Evolutionary conservation across 2,888 invertebrate genomes (phyloP).

Genomic region (Barypeithes pellucidus): DNA sequence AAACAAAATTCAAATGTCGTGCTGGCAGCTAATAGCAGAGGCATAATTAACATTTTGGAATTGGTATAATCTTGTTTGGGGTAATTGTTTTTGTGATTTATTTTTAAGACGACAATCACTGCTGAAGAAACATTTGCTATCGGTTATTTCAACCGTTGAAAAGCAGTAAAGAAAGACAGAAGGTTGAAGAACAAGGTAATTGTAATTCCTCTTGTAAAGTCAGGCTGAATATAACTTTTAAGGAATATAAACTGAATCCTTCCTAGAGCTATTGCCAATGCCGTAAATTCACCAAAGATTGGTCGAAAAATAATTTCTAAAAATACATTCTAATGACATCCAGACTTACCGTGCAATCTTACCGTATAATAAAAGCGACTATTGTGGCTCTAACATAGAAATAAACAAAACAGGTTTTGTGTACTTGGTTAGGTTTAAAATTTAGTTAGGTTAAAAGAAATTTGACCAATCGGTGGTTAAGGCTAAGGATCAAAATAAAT

Average conservation of each 20-base stretch:
- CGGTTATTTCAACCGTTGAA: constrained; percentile 1
- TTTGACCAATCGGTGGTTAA: too few relatives aligned
- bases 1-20: constrained; percentile 87
- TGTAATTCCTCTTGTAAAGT: constrained; percentile 2
- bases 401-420: too few relatives aligned
- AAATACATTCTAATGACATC: neutral
- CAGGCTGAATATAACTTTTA: neutral
- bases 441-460: too few relatives aligned
- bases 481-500: too few relatives aligned
- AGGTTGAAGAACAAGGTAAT: neutral
- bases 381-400: too few relatives aligned
- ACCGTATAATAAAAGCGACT: too few relatives aligned
- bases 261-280: too few relatives aligned
- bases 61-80: constrained; percentile 73
- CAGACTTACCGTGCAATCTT: too few relatives aligned
- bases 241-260: constrained; percentile 10
- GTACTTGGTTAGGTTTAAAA: neutral
- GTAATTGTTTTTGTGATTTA: constrained; percentile 13
- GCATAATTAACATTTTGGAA: constrained; percentile 91
- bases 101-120: constrained; percentile 38
- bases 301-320: neutral
- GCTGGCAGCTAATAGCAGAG: constrained; percentile 95
- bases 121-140: constrained; percentile 11
- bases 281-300: constrained; percentile 6
- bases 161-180: neutral